These are phyloP conservation scores for Urosaurus nigricauda DNA, from an alignment of 2,797 vertebrate genomes.

Conservation along the genomic window DNA sequence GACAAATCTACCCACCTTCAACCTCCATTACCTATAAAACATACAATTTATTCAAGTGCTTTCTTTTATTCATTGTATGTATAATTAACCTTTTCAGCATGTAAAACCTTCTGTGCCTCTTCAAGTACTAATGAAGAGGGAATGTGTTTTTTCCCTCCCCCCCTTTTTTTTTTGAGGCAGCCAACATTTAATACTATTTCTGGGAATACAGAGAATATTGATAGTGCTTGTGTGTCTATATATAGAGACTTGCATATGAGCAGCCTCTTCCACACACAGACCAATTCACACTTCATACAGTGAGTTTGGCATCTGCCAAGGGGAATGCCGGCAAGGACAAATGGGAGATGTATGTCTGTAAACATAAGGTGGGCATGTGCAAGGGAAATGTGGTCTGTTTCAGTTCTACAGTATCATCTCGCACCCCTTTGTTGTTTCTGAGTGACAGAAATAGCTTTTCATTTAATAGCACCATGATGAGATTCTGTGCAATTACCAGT, in stretches of 20 bases:
- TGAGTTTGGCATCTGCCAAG: neutral
- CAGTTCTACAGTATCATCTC: neutral
- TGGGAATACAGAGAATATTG: conserved; percentile 60
- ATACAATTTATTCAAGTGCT: conserved; percentile 67
- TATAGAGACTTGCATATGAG: conserved; percentile 27
- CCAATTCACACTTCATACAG: conserved; percentile 12
- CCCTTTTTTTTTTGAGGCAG: conserved; percentile 41
- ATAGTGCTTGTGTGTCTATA: neutral
- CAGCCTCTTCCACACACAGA: neutral
- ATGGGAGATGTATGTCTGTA: neutral
- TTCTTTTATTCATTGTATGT: conserved; percentile 62
- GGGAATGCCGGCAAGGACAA: neutral
- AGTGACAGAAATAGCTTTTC: conserved; percentile 22
- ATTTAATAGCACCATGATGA: conserved; percentile 26
- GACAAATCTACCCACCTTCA: conserved; percentile 70
- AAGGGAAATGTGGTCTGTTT: neutral
- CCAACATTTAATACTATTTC: conserved; percentile 64
- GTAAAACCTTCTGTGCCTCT: conserved; percentile 61
- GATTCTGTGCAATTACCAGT: neutral
- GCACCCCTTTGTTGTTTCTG: neutral
- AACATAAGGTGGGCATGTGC: neutral
- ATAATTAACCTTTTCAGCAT: conserved; percentile 72
- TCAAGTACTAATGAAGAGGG: conserved; percentile 69
- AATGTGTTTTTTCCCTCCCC: neutral
- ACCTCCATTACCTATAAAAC: conserved; percentile 69